Base-by-base conservation (phyloP, 2,113 vertebrate genomes). In the Lepus europaeus region DNA sequence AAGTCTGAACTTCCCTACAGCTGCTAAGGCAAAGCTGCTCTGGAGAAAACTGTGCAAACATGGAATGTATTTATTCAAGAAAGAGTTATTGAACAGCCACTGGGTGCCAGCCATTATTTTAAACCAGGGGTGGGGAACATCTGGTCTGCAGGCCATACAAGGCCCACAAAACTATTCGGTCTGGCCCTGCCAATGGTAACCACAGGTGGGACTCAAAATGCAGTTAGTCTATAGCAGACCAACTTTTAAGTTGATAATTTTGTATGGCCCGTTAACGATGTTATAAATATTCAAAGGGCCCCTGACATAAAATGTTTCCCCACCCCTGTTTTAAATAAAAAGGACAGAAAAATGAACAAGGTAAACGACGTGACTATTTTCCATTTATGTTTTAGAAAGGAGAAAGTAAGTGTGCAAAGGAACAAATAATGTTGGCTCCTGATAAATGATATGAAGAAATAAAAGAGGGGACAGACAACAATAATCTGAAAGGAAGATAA, bases 261-360 rank as follows among this genome's bases (percentile, higher is more conserved):
- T 59, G 56, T 59, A 19, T 59, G 19, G 56, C 56, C 56, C 17
- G 14, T 59, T 4, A 19, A 59, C 4, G 56, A 59, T 59, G 56
- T 59, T 16, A 59, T 59, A 59, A 59, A 59, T 59, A 59, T 59
- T 59, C 56, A 59, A 59, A 59, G 56, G 56, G 56, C 17, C 14
- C 56, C 19, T 59, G 56, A 19, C 17, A 59, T 14, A 59, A 59
- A 59, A 59, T 19, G 19, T 59, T 59, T 59, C 56, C 56, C 17
- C 56, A 59, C 56, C 56, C 56, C 14, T 59, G 56, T 88, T 88
- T 93, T 93, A 85, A n/a, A 84, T 51, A 36, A 84, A 85, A 53
- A 2, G 19, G 36, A 25, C 25, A 69, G 22, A 76, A 83, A 56
- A 74, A 83, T 78, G 16, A 77, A 61, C 4, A 68, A 83, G 19